Conservation (phyloP, 2,797 vertebrate genomes). For the Falco berigora region DNA sequence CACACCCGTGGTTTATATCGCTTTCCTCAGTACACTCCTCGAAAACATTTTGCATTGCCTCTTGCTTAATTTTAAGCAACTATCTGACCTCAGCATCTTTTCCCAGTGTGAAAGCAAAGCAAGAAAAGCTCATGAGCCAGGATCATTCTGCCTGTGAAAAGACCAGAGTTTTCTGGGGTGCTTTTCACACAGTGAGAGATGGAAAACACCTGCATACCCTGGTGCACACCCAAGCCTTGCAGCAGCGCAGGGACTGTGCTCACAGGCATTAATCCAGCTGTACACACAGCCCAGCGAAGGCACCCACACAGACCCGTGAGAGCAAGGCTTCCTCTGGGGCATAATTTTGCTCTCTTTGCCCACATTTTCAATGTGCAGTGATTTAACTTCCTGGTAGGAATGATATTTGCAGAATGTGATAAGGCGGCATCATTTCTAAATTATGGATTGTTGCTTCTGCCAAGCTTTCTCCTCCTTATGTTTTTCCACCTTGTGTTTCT, state of each 20-base stretch:
- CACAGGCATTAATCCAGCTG: background rate
- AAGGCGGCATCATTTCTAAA: background rate
- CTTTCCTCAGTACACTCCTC: background rate
- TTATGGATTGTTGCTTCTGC: background rate
- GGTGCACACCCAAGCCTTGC: background rate
- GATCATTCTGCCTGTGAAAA: background rate
- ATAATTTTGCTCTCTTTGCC: background rate
- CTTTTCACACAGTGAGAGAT: background rate
- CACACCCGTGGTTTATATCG: background rate
- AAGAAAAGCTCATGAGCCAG: background rate
- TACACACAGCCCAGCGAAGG: background rate
- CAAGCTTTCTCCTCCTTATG: slow-evolving; percentile 9
- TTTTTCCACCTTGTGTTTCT: background rate
- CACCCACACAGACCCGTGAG: background rate
- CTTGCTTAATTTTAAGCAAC: background rate
- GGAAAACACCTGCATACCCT: fast-evolving
- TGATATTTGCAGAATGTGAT: background rate
- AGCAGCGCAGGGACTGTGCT: background rate
- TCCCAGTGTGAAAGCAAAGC: background rate
- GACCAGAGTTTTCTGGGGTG: background rate
- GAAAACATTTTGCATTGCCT: background rate
- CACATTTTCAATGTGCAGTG: background rate
- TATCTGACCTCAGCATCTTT: background rate
- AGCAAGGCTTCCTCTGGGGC: background rate
- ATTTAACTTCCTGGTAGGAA: background rate